A percentile compares a stretch with the other conserved stretches of the same genome.
Evolutionary conservation across 2,113 vertebrate genomes (phyloP).

Genomic region (Hyla sarda): DNA sequence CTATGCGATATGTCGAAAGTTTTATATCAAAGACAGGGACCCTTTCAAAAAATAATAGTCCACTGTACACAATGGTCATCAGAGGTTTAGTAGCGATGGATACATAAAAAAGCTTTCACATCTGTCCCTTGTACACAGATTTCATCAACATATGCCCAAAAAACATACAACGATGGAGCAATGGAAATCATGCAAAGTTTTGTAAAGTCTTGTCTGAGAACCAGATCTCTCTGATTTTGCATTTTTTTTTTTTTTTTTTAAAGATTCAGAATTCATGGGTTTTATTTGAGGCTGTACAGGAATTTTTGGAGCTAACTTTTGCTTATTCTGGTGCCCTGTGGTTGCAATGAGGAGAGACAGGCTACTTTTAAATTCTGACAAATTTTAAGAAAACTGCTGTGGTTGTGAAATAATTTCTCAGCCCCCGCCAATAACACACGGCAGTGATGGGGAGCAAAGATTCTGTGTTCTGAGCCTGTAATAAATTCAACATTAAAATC

Average conservation of each 20-base stretch:
- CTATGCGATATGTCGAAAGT: no score
- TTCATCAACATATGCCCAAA: no score
- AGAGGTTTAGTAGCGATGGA: no score
- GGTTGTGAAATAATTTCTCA: background rate
- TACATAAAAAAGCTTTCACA: background rate
- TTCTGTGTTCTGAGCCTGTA: background rate
- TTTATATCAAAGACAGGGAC: no score
- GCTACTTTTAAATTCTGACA: background rate
- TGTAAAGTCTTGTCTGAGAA: background rate
- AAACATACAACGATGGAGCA: background rate
- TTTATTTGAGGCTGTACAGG: background rate
- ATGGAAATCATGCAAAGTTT: no score
- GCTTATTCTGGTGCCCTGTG: background rate
- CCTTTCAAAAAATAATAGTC: no score
- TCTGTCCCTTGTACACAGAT: no score
- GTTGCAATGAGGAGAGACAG: background rate
- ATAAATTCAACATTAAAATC: conserved; percentile 20
- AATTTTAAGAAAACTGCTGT: conserved; percentile 15
- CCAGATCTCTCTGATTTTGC: no score
- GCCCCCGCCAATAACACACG: background rate
- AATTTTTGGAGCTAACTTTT: background rate
- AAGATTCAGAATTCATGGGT: no score
- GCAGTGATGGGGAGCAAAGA: background rate
- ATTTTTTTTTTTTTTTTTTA: no score
- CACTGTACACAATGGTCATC: no score